Evolutionary conservation across 2,888 invertebrate genomes (phyloP), one percentile per base, ranked within the genome.

Genomic region (Chrysolina haemoptera): DNA sequence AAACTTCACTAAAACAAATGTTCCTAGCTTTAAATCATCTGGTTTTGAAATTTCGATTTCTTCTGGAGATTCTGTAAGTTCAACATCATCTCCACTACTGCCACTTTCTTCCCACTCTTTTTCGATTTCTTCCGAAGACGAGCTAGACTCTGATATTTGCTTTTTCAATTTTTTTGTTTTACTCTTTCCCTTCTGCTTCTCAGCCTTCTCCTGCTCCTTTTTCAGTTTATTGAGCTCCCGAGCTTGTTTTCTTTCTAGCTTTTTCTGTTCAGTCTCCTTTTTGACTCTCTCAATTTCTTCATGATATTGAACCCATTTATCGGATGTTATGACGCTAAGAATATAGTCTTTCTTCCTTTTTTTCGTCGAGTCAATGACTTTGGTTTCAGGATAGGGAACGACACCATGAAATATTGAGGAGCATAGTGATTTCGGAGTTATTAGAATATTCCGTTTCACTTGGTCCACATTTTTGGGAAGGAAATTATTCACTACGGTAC

Each of bases 321-420:
- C 68, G 12, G 68, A 68, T 68, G 62, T 68, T 62, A 68, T 62
- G 27, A 63, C 70, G 40, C 41, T 70, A 35, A 63, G 63, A 18
- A 46, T 27, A 27, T 70, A 62, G 63, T 70, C 43, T 50, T 70
- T 70, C 50, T 48, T 20, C 27, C 50, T 70, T 50, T 62, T 70
- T 27, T 62, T 63, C 35, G 27, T 40, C 53, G 53, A 40, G n/a
- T 50, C 41, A 35, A 20, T 62, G n/a, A 41, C 62, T 62, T 70
- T 70, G 35, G 16, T 50, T 66, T 46, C n/a, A 48, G 69, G 62
- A 50, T 63, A 63, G 27, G 69, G 69, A 63, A 63, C 46, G 20
- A 48, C 48, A 62, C 46, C 35, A 16, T 70, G 27, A 62, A 70
- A 46, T 48, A 70, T 55, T 62, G 68, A 64, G 18, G 62, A 27